Percentiles rank a stretch among this genome's conserved stretches.
Conservation (phyloP, 2,113 vertebrate species). For the Chamaea fasciata region DNA sequence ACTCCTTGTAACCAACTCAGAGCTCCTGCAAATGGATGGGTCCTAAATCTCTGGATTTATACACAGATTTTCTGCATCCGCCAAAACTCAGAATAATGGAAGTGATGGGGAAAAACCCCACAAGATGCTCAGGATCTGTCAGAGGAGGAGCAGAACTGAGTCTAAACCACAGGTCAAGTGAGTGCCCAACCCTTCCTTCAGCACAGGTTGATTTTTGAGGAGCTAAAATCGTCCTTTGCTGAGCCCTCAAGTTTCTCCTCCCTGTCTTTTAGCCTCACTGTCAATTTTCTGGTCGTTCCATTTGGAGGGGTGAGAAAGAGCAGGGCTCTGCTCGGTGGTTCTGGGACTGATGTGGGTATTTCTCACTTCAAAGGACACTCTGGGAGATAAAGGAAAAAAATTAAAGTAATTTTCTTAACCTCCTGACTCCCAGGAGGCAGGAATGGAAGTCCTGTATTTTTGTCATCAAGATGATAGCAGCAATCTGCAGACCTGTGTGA, state of each 20-base stretch:
- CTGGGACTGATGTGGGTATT: background rate
- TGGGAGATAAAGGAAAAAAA: constrained; percentile 15
- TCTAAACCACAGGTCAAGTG: background rate
- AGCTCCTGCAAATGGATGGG: background rate
- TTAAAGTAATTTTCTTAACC: constrained; percentile 35
- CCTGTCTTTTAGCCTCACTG: background rate
- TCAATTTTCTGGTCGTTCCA: background rate
- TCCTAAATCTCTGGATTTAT: background rate
- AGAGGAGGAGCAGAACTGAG: background rate
- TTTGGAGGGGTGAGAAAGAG: background rate
- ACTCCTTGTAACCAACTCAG: background rate
- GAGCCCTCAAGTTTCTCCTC: background rate
- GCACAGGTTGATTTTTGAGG: background rate
- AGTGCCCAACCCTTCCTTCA: background rate
- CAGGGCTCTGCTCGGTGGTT: background rate
- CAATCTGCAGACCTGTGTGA: constrained; percentile 35
- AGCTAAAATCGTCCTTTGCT: background rate
- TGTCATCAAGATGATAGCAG: constrained; percentile 60
- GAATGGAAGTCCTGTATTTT: constrained; percentile 48
- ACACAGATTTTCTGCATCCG: background rate
- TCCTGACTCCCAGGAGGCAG: constrained; percentile 4
- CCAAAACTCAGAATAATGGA: rapidly evolving
- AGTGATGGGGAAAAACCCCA: background rate
- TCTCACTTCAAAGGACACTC: background rate
- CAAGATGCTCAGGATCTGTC: background rate